Evolutionary conservation across 2,888 invertebrate species (phyloP), one percentile per base, ranked within the genome.

Genomic region (Aplocera efformata): DNA sequence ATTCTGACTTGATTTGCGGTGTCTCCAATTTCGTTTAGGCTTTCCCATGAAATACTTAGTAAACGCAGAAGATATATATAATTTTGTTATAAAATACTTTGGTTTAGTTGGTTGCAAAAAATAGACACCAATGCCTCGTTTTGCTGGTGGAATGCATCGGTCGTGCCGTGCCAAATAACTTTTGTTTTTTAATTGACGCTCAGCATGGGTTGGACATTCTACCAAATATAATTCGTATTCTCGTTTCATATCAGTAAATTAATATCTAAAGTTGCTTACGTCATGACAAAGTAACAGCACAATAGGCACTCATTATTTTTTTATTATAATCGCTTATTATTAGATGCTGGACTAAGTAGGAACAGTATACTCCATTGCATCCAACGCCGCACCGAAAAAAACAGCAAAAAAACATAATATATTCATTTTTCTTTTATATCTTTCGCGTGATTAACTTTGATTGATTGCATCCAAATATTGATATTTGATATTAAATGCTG

Each of bases 381-480:
- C 60, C 71, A 60, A 69, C 74, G 72, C 69, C 71, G 72, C 62
- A 58, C 67, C 62, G 73, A 68, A 79, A 72, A 74, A 70, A 77
- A 17, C 5, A 17, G 3, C 10, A 10, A 22, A 44, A 33, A 30
- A 36, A 73, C 67, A 69, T 81, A 80, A 84, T 82, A 72, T 82
- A 85, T 86, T 83, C 83, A 83, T 80, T 78, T 81, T 83, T 67
- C 79, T 79, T 83, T 84, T 82, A 80, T 84, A 79, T 81, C 84
- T 83, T 84, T 84, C 85, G 79, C 84, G 75, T 85, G 85, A 88
- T 86, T 85, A 85, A 82, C 76, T 83, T 81, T 86, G 85, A 88
- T 86, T 83, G 84, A 88, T 85, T 77, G 81, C 76, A 79, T 84
- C 79, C 76, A 84, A 85, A 84, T 84, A 85, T 85, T 85, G 82